Base-by-base conservation (phyloP, 1,140 invertebrate species). In the Drosophila nigrodunni region DNA sequence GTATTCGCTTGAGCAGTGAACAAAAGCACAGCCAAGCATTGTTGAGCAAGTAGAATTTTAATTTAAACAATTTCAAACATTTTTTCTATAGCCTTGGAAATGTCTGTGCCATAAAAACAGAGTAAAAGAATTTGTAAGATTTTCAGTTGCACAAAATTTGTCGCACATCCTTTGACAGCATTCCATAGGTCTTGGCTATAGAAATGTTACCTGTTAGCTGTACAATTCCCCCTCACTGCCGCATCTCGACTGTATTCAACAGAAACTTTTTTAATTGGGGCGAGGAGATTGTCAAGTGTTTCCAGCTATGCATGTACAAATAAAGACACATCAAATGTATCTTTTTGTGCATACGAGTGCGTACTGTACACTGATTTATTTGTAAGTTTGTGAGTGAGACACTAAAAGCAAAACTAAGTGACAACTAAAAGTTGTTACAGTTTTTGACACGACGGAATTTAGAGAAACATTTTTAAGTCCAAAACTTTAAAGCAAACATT, bases 251-350 rank as follows among this genome's bases (percentile, higher is more conserved):
- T 66, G 54, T 59, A 55, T 71, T 75, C 47, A 54, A 37, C 10
- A 59, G 65, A 65, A 87, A 86, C 71, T 86, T 86, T 86, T 87
- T 58, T 88, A 86, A 86, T 86, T 86, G 82, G 70, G 75, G 76
- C 76, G 69, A 71, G 71, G 69, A 79, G 79, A 87, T 62, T 82
- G 71, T 87, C 57, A 34, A 81, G 74, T 47, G 54, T 61, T 35
- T 18, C 37, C 15, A 60, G 74, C 49, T 69, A 70, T 13, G 61
- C 44, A 47, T 25, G 72, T n/a, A 62, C 35, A 52, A 13, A n/a
- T 25, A 34, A 30, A 30, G 25, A 30, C 25, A 30, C 25, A 30
- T 30, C 25, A 30, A 30, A 44, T 50, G 11, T 35, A 49, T 59
- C 64, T 50, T 35, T 41, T 35, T 41, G 13, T 59, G 7, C 35